These are phyloP conservation scores for Triplophysa bombifrons DNA, from an alignment of 2,797 vertebrate species.

Conservation along the genomic window DNA sequence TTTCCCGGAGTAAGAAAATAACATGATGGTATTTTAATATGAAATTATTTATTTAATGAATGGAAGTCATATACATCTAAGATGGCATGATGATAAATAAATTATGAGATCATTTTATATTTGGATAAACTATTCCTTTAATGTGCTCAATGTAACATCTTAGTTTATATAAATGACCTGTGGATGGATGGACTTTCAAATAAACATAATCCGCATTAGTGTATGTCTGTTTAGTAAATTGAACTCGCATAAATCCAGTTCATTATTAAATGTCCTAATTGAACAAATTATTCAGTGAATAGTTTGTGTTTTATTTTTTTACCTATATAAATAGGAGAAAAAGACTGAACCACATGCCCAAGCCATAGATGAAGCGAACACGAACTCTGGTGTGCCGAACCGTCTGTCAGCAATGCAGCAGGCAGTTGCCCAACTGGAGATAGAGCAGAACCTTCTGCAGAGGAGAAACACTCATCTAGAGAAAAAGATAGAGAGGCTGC, in stretches of 20 bases:
- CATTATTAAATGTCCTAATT: background rate
- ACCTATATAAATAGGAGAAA: background rate
- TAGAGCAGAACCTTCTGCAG: constrained; percentile 55
- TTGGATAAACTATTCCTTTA: too few species aligned
- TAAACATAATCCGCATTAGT: too few species aligned
- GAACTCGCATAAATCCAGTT: background rate
- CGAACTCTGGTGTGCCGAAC: constrained; percentile 7
- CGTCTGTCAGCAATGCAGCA: constrained; percentile 67
- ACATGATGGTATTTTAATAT: too few species aligned
- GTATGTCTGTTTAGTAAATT: too few species aligned
- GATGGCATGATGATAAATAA: too few species aligned
- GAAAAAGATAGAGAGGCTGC: constrained; percentile 52
- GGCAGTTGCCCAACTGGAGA: constrained; percentile 61
- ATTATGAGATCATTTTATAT: too few species aligned
- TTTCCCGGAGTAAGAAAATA: too few species aligned
- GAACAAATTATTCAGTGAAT: background rate
- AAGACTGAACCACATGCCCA: background rate
- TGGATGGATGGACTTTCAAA: too few species aligned
- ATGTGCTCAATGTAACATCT: too few species aligned
- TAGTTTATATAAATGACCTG: too few species aligned
- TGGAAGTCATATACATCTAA: too few species aligned
- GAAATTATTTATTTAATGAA: too few species aligned
- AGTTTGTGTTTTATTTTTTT: background rate
- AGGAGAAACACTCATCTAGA: constrained; percentile 57
- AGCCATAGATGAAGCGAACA: background rate